Conservation (phyloP, 2,797 vertebrate genomes). For the Alcedo quadribrachys region DNA sequence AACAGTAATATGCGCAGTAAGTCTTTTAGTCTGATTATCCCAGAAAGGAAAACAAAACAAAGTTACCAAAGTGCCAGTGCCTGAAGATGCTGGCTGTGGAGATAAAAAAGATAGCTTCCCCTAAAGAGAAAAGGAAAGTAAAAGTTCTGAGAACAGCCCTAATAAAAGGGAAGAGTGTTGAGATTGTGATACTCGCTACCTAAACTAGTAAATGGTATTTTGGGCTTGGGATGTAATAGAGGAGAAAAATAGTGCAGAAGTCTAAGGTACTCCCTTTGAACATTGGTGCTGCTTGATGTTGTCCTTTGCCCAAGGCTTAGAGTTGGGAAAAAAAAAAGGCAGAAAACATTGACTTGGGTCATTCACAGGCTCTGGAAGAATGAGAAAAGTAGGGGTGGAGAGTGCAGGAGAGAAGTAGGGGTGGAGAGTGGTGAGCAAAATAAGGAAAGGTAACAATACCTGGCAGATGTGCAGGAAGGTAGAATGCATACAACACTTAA, state of each 20-base stretch:
- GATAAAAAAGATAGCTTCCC: not conserved
- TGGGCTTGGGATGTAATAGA: not conserved
- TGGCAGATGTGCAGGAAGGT: not conserved
- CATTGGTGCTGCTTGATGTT: rapidly evolving
- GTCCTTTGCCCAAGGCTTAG: not conserved
- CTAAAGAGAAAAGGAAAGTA: not conserved
- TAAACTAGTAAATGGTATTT: not conserved
- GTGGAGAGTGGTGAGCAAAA: not conserved
- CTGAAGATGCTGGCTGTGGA: not conserved
- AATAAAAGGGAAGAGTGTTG: not conserved
- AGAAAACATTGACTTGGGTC: rapidly evolving
- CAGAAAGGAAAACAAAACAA: not conserved
- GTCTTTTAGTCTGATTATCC: not conserved
- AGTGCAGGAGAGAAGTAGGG: not conserved
- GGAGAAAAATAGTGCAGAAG: not conserved
- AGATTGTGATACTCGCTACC: not conserved
- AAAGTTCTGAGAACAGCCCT: not conserved
- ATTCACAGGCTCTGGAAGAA: not conserved
- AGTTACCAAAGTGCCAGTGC: not conserved
- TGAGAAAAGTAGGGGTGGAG: not conserved
- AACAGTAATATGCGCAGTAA: not conserved
- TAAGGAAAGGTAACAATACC: not conserved
- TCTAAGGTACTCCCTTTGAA: not conserved
- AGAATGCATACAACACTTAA: not conserved
- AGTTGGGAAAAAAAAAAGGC: not conserved